phyloP scores from a whole-genome alignment of 2,888 invertebrate species.

The Mechanitis mazaeus region DNA sequence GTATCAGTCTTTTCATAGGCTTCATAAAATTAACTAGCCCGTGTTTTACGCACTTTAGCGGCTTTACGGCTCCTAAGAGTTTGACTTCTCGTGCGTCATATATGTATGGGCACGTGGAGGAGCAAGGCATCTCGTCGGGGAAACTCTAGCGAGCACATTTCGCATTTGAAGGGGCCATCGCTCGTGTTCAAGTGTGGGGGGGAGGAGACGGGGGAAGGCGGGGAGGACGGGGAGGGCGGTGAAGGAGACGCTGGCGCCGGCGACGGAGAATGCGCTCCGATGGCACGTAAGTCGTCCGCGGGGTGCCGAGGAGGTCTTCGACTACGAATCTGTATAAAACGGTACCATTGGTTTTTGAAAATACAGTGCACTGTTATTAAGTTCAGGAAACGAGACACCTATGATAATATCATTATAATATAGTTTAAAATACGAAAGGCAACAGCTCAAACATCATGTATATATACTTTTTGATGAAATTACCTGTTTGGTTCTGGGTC shows the following conservation, averaged over 20 bases:
- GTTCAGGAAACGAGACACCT: too few species aligned
- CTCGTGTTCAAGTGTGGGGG: conserved; percentile 34
- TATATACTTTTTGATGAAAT: too few species aligned
- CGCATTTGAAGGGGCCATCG: conserved; percentile 83
- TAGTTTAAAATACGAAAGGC: too few species aligned
- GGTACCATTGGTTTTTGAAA: not conserved
- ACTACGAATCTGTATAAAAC: conserved; percentile 38
- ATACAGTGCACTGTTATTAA: not conserved
- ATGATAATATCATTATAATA: too few species aligned
- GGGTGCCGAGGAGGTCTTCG: conserved; percentile 59
- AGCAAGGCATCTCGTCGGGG: conserved; percentile 83
- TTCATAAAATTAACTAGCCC: conserved; percentile 2
- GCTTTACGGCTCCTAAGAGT: conserved; percentile 9
- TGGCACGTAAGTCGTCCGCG: conserved; percentile 63
- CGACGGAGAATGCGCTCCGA: conserved; percentile 39
- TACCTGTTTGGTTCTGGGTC: conserved; percentile 80
- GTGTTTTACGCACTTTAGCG: conserved; percentile 8
- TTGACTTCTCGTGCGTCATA: conserved; percentile 68
- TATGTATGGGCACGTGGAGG: conserved; percentile 87
- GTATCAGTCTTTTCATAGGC: conserved; percentile 17
- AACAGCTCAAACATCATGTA: too few species aligned
- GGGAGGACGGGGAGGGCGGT: conserved; percentile 19
- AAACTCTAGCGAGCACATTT: conserved; percentile 88
- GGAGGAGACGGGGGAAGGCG: conserved; percentile 15
- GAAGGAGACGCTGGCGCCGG: conserved; percentile 29